Evolutionary conservation across 2,797 vertebrate species (phyloP), one percentile per base, ranked within the genome.

Genomic region (Enteromius paludinosus): DNA sequence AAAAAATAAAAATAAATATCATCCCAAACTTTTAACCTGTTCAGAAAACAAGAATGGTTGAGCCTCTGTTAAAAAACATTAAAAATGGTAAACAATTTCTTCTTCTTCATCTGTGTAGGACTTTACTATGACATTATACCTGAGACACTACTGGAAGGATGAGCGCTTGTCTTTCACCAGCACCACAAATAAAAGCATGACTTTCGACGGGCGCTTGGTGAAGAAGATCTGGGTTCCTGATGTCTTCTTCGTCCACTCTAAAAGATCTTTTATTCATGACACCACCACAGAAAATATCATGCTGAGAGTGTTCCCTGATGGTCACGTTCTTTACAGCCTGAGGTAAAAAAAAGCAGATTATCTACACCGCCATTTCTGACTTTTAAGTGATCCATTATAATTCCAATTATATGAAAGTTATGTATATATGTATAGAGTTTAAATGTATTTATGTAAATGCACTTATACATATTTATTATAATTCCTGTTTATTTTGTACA

Each of bases 201-300:
- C 96, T 47, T 97, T 97, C 0, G 96, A 97, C 0, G 94, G 96
- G 10, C 92, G 96, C 43, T 90, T 97, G 52, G 95, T 96, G 78
- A 96, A 96, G 90, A 96, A 95, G 92, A 97, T 97, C 88, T 97
- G 96, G 96, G 96, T 96, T 17, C 96, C 96, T 0, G 96, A 97
- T 0, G 95, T 97, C 78, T 97, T 97, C 91, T 97, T 97, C 0
- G 96, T 97, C 76, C 96, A 97, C 88, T 97, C 96, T 43, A 97
- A 97, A 88, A 91, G 96, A 79, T 97, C 96, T 0, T 96, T 96
- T 87, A 97, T 92, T 85, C 96, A 97, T 0, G 96, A 96, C 75
- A 96, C 95, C 82, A 97, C 96, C 88, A 96, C 94, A 0, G 95
- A 96, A 54, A 97, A 96, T 87, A 96, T 96, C 89, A 97, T 97